A percentile compares a stretch with the other conserved stretches of the same genome.
These are phyloP conservation scores for Brenthis ino DNA, from an alignment of 2,888 invertebrate species.

Conservation along the genomic window DNA sequence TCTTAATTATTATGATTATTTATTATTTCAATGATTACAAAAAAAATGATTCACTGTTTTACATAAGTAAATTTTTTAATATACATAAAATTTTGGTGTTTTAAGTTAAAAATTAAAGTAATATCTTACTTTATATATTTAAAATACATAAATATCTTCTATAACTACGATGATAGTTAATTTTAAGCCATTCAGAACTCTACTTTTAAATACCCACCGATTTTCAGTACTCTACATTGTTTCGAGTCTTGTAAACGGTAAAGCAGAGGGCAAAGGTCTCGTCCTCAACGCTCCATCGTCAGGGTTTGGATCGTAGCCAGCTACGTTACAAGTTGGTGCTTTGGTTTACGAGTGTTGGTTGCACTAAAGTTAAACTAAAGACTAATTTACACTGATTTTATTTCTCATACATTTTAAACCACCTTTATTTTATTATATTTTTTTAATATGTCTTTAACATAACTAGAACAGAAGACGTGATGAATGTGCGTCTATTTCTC, in stretches of 20 bases:
- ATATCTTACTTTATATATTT: not conserved
- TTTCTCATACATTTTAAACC: not conserved
- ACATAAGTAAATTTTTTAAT: not conserved
- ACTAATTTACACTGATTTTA: constrained; percentile 24
- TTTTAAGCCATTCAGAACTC: too few species aligned
- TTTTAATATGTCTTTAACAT: constrained; percentile 19
- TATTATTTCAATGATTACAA: too few species aligned
- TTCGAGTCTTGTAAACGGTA: constrained; percentile 10
- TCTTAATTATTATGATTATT: too few species aligned
- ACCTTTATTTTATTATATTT: too few species aligned
- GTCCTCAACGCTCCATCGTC: constrained; percentile 16
- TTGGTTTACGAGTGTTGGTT: constrained; percentile 26
- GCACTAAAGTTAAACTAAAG: constrained; percentile 23
- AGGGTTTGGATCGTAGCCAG: constrained; percentile 29
- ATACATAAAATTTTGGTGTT: too few species aligned
- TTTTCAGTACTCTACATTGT: constrained; percentile 5
- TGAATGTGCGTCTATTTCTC: constrained; percentile 44
- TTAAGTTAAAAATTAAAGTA: too few species aligned
- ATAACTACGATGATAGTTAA: too few species aligned
- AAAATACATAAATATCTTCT: too few species aligned
- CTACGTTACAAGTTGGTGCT: constrained; percentile 23
- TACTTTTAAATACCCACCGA: not conserved
- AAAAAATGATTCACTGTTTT: not conserved
- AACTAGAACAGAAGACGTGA: constrained; percentile 39
- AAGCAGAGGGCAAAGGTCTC: constrained; percentile 15